Evolutionary conservation across 2,113 vertebrate genomes (phyloP).

Genomic region (Proterorhinus semilunaris): DNA sequence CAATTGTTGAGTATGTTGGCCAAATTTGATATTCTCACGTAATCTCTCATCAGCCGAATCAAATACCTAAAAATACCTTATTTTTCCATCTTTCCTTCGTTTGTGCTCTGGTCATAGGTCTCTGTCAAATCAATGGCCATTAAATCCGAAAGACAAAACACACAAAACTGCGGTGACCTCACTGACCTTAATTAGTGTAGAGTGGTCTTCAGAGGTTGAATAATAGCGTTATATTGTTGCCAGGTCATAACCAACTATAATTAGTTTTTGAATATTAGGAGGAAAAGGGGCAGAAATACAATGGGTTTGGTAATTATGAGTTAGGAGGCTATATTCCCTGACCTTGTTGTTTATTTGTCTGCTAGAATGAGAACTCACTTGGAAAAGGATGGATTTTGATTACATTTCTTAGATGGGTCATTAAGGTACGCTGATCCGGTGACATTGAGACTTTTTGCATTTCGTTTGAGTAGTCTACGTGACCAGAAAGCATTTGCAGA

Average conservation of each 20-base stretch:
- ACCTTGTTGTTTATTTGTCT: not conserved
- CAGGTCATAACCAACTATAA: not conserved
- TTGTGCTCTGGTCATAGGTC: not conserved
- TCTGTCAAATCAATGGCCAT: not conserved
- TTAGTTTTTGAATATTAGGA: not conserved
- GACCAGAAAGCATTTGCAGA: not conserved
- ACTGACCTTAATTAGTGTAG: slow-evolving; percentile 4
- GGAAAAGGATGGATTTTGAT: not conserved
- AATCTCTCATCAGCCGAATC: no score
- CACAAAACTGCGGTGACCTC: not conserved
- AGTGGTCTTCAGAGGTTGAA: not conserved
- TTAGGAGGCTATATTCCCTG: not conserved
- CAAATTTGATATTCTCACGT: no score
- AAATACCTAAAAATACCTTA: no score
- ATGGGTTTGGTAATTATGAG: not conserved
- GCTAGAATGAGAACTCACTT: not conserved
- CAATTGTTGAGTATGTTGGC: no score
- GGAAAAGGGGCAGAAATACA: not conserved
- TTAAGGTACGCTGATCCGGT: not conserved
- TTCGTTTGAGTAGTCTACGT: not conserved
- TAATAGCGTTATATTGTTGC: not conserved
- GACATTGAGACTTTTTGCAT: not conserved
- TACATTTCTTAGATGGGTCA: not conserved
- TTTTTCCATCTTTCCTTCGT: not conserved
- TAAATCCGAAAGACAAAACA: not conserved